Percentiles rank a stretch among this genome's conserved stretches.
phyloP scores from a whole-genome alignment of 1,140 invertebrate species.

The Cryptotermes secundus region DNA sequence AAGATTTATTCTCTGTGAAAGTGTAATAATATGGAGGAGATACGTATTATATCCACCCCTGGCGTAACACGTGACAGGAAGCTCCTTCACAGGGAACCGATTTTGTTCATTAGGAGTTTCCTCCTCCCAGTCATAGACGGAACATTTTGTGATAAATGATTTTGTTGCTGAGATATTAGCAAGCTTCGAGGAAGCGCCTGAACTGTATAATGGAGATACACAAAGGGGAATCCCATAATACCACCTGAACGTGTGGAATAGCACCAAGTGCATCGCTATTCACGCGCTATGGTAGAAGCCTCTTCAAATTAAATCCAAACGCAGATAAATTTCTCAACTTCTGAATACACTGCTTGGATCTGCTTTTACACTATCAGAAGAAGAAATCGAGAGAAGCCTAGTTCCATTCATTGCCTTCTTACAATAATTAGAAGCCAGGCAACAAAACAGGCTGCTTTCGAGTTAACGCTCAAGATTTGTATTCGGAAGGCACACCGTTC shows the following conservation, averaged over 20 bases:
- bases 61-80: background rate
- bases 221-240: constrained; percentile 4
- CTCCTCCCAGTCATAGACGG: background rate
- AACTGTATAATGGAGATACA: background rate
- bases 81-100: background rate
- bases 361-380: background rate
- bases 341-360: background rate
- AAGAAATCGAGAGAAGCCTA: no score
- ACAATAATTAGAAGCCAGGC: no score
- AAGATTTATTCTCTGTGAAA: background rate
- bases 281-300: background rate
- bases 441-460: no score
- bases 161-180: background rate
- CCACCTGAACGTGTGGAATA: background rate
- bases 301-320: no score
- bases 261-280: background rate
- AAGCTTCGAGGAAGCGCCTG: background rate
- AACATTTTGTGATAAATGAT: constrained; percentile 13
- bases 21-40: background rate
- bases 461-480: no score
- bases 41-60: background rate
- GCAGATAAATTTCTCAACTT: no score
- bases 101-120: constrained; percentile 13
- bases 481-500: no score
- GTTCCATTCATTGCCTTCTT: no score